Conservation (phyloP, 2,888 invertebrate genomes). For the Craniophora ligustri region DNA sequence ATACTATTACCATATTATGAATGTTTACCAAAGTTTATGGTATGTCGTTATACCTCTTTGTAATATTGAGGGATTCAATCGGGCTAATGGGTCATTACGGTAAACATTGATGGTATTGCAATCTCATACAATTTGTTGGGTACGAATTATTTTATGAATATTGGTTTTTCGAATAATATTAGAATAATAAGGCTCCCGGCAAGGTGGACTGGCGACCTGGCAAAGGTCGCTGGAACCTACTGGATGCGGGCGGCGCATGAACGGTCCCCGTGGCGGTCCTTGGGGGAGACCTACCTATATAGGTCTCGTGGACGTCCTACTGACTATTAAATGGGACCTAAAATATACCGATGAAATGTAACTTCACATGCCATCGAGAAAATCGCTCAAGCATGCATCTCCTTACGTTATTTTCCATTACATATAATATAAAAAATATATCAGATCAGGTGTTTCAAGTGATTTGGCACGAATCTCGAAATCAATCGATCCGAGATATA, state of each 20-base stretch:
- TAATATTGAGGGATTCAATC: constrained; percentile 5
- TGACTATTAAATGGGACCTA: too few species aligned
- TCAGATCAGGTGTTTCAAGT: constrained; percentile 5
- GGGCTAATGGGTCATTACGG: constrained; percentile 17
- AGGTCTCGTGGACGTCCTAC: too few species aligned
- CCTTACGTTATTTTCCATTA: background rate
- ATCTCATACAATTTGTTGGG: constrained; percentile 17
- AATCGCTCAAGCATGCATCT: too few species aligned
- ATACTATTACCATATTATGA: background rate
- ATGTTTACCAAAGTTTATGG: constrained; percentile 5
- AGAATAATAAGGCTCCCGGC: too few species aligned
- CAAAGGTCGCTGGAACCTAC: too few species aligned
- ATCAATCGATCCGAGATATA: constrained; percentile 46
- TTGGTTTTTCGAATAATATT: background rate
- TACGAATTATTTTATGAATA: background rate
- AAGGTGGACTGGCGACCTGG: too few species aligned
- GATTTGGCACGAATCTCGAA: constrained; percentile 15
- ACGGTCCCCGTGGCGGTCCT: too few species aligned
- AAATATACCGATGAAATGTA: too few species aligned
- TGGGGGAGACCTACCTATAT: too few species aligned
- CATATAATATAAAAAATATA: background rate
- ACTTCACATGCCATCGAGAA: too few species aligned
- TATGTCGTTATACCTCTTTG: constrained; percentile 6
- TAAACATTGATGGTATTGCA: constrained; percentile 8
- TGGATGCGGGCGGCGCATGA: too few species aligned